A percentile compares a stretch with the other conserved stretches of the same genome.
Conservation (phyloP, 1,140 invertebrate genomes). For the Drosophila persimilis region DNA sequence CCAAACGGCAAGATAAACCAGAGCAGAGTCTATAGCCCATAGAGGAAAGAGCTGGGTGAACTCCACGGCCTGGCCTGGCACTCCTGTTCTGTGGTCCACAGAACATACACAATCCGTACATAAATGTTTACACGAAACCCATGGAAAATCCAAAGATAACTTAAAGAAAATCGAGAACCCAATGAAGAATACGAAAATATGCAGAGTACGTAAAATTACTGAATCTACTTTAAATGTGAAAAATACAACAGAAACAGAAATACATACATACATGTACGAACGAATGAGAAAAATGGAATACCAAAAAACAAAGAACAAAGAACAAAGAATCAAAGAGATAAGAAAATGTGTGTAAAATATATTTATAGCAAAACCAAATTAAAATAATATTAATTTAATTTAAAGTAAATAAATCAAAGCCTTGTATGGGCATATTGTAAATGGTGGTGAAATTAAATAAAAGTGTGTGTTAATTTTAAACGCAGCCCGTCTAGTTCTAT, state of each 20-base stretch:
- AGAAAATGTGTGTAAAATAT: slow-evolving; percentile 72
- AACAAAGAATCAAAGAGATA: slow-evolving; percentile 45
- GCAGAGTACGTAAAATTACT: slow-evolving; percentile 43
- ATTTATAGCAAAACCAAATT: slow-evolving; percentile 58
- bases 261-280: background rate
- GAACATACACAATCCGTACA: slow-evolving; percentile 40
- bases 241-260: slow-evolving; percentile 31
- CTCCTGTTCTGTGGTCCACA: slow-evolving; percentile 1
- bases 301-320: slow-evolving; percentile 11
- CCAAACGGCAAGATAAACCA: slow-evolving; percentile 7
- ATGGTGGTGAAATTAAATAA: slow-evolving; percentile 76
- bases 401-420: slow-evolving; percentile 66
- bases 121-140: slow-evolving; percentile 50
- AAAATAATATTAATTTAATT: slow-evolving; percentile 55
- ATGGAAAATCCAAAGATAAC: slow-evolving; percentile 8
- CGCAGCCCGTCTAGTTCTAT: background rate
- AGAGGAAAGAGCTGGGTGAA: background rate
- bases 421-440: slow-evolving; percentile 69
- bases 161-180: background rate
- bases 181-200: slow-evolving; percentile 12
- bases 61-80: too few species aligned
- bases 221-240: slow-evolving; percentile 57
- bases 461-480: slow-evolving; percentile 72
- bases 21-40: slow-evolving; percentile 27
- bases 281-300: slow-evolving; percentile 5